Evolutionary conservation across 2,888 invertebrate genomes (phyloP).

Genomic region (Diplolepis rosae): DNA sequence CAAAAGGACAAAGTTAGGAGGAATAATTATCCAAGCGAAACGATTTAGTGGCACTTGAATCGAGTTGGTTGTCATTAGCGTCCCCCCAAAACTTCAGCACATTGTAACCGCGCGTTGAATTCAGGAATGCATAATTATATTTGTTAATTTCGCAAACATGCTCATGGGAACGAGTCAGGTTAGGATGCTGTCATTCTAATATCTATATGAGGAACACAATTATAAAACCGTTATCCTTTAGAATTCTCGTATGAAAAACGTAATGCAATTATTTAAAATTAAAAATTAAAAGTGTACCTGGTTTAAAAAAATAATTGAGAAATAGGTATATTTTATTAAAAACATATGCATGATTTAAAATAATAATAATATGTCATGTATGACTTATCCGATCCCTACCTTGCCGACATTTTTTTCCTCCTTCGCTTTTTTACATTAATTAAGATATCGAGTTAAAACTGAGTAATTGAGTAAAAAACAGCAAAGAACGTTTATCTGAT

Average conservation of each 20-base stretch:
- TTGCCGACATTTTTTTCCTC: too few species aligned
- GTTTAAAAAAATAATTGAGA: too few species aligned
- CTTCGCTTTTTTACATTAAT: too few species aligned
- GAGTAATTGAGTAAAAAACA: too few species aligned
- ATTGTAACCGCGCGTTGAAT: conserved; percentile 28
- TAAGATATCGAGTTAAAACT: too few species aligned
- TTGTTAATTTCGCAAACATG: conserved; percentile 22
- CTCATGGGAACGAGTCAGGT: not conserved
- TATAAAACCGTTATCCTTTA: not conserved
- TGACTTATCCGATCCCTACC: too few species aligned
- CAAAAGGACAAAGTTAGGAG: conserved; percentile 6
- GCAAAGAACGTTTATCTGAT: too few species aligned
- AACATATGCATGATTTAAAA: too few species aligned
- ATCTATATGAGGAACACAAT: not conserved
- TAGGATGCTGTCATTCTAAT: conserved; percentile 8
- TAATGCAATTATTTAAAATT: too few species aligned
- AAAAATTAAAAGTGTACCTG: too few species aligned
- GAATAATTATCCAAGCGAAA: conserved; percentile 20
- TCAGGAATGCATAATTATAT: conserved; percentile 22
- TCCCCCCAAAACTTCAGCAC: not conserved
- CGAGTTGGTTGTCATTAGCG: conserved; percentile 13
- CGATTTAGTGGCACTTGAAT: conserved; percentile 26
- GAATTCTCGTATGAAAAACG: not conserved
- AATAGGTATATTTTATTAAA: too few species aligned
- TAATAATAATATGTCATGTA: too few species aligned